These are phyloP conservation scores for Anhinga anhinga DNA, from an alignment of 2,113 vertebrate genomes.

Conservation along the genomic window DNA sequence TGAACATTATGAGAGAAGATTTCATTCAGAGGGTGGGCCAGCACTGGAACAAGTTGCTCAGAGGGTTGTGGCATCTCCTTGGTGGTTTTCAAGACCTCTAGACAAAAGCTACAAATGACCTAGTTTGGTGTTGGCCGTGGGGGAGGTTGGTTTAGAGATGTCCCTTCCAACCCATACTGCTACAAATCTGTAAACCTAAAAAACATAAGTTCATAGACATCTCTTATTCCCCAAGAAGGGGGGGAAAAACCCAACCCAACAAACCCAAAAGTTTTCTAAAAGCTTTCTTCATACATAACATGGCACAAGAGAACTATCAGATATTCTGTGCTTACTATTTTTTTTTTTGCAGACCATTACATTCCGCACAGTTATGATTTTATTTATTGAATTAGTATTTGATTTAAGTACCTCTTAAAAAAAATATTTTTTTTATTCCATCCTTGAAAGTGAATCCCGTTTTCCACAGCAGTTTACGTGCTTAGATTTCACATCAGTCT, in stretches of 20 bases:
- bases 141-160: background rate
- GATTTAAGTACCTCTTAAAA: background rate
- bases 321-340: background rate
- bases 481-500: background rate
- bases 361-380: background rate
- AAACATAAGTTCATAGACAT: background rate
- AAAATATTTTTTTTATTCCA: background rate
- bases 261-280: background rate
- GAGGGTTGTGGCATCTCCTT: background rate
- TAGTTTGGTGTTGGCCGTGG: background rate
- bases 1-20: background rate
- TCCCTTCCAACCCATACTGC: background rate
- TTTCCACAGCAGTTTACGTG: background rate
- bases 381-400: background rate
- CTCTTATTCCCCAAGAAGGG: background rate
- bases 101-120: background rate
- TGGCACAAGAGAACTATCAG: background rate
- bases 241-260: background rate
- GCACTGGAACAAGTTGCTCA: background rate
- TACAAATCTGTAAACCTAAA: background rate
- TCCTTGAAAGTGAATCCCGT: background rate
- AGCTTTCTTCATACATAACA: rapidly evolving
- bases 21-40: too few species aligned
- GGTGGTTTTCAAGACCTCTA: background rate
- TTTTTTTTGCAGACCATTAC: background rate